These are phyloP conservation scores for Falcaria lacertinaria DNA, from an alignment of 2,888 invertebrate genomes.

Conservation along the genomic window DNA sequence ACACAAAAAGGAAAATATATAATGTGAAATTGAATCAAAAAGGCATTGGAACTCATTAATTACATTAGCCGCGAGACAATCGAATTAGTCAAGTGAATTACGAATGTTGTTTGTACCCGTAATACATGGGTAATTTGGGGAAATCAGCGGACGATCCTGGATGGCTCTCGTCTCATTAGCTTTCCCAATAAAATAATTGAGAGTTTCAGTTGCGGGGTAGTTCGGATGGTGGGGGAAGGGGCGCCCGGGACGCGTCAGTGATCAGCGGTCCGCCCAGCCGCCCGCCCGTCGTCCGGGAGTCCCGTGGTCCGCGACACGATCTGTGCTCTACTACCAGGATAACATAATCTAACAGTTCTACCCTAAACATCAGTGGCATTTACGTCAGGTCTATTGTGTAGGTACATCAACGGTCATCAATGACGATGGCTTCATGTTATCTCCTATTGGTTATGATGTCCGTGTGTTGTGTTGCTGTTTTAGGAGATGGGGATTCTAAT, in stretches of 20 bases:
- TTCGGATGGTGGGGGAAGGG: slow-evolving; percentile 27
- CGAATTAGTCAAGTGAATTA: neutral
- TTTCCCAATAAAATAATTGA: slow-evolving; percentile 78
- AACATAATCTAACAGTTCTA: slow-evolving; percentile 37
- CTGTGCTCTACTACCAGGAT: slow-evolving; percentile 38
- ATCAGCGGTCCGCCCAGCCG: slow-evolving; percentile 66
- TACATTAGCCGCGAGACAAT: neutral
- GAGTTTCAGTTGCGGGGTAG: slow-evolving; percentile 60
- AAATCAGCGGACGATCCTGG: slow-evolving; percentile 46
- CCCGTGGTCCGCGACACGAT: slow-evolving; percentile 23
- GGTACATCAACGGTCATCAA: too few species aligned
- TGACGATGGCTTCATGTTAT: slow-evolving; percentile 10
- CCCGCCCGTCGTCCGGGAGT: slow-evolving; percentile 47
- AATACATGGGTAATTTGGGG: slow-evolving; percentile 31
- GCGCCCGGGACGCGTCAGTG: slow-evolving; percentile 59
- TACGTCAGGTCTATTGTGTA: slow-evolving; percentile 12
- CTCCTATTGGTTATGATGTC: slow-evolving; percentile 34
- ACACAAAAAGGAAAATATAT: neutral
- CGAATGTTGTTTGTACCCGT: slow-evolving; percentile 8
- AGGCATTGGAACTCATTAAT: neutral
- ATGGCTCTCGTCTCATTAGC: slow-evolving; percentile 74
- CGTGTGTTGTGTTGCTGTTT: slow-evolving; percentile 26
- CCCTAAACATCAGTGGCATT: slow-evolving; percentile 40
- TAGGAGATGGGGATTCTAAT: slow-evolving; percentile 12
- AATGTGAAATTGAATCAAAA: neutral